These are phyloP conservation scores for Lasioglossum figueresi DNA, from an alignment of 2,888 invertebrate species.

Conservation along the genomic window DNA sequence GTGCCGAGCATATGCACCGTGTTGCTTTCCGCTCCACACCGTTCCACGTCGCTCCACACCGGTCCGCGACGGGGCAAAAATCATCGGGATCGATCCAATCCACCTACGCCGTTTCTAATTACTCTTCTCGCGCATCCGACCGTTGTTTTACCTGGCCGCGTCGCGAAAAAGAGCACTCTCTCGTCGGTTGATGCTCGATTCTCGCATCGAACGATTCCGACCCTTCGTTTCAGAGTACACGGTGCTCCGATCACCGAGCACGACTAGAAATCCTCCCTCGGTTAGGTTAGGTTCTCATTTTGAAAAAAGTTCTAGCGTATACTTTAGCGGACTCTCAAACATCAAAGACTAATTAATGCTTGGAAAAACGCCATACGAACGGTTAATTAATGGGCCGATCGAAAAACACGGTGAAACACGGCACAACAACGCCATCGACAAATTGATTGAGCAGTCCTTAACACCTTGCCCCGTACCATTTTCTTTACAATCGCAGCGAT, in stretches of 20 bases:
- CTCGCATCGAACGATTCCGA: not conserved
- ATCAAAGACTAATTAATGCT: not conserved
- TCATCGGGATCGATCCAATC: slow-evolving; percentile 58
- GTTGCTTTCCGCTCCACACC: slow-evolving; percentile 52
- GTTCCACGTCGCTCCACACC: slow-evolving; percentile 1
- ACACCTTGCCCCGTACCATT: too few relatives aligned
- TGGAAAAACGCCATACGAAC: too few relatives aligned
- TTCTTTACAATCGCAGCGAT: too few relatives aligned
- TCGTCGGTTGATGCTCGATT: not conserved
- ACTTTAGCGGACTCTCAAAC: not conserved
- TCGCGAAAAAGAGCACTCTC: not conserved
- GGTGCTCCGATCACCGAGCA: not conserved
- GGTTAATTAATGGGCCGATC: too few relatives aligned
- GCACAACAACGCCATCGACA: too few relatives aligned
- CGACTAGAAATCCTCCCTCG: not conserved
- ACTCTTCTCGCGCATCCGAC: slow-evolving; percentile 19
- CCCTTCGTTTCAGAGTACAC: not conserved
- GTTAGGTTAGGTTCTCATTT: too few relatives aligned
- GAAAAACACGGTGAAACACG: too few relatives aligned
- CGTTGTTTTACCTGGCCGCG: slow-evolving; percentile 14
- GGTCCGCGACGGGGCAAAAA: slow-evolving; percentile 40
- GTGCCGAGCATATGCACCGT: slow-evolving; percentile 67
- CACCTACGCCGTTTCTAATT: slow-evolving; percentile 37
- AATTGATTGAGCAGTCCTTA: too few relatives aligned
- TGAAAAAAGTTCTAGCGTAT: too few relatives aligned